Base-by-base conservation (phyloP, 1,140 invertebrate genomes). In the Sycophaga agraensis region DNA sequence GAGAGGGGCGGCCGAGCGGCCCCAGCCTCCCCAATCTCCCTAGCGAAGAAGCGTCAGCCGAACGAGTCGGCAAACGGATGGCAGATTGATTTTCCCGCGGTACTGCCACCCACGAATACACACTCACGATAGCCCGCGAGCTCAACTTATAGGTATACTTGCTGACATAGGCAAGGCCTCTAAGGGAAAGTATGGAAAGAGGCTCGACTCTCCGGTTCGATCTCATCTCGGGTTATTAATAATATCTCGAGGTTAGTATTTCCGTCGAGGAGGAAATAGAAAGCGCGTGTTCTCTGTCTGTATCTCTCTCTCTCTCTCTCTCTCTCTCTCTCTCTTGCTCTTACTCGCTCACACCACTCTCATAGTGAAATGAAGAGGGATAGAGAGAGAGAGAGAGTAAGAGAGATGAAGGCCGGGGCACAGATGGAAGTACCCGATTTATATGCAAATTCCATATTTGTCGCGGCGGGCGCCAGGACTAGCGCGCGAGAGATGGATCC, bases 381-480 rank as follows among this genome's bases (percentile, higher is more conserved):
- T n/a, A n/a, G n/a, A n/a, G n/a, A n/a, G n/a, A n/a, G n/a, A n/a
- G n/a, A n/a, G n/a, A n/a, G n/a, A n/a, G n/a, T n/a, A n/a, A n/a
- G n/a, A n/a, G n/a, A n/a, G n/a, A n/a, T 66, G 59, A 58, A 65
- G 35, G 69, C 53, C 59, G 67, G 72, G 79, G 80, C 79, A 84
- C 84, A 85, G 83, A 85, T 84, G 84, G 84, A 85, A 86, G 84
- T 84, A 83, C 83, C 83, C 83, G 84, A 86, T 86, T 86, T 85
- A 86, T 85, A 87, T 86, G 85, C 84, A 87, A 87, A 86, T 86
- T 85, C 79, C 81, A 84, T 86, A 86, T 86, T 86, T 86, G 85
- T 86, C 85, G 84, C 83, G 71, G 67, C 69, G 70, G 64, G 69
- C 69, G 66, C n/a, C 68, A n/a, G 40, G 11, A 31, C 28, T 31